These are phyloP conservation scores for Meta bourneti DNA, from an alignment of 2,888 invertebrate species.

Conservation along the genomic window DNA sequence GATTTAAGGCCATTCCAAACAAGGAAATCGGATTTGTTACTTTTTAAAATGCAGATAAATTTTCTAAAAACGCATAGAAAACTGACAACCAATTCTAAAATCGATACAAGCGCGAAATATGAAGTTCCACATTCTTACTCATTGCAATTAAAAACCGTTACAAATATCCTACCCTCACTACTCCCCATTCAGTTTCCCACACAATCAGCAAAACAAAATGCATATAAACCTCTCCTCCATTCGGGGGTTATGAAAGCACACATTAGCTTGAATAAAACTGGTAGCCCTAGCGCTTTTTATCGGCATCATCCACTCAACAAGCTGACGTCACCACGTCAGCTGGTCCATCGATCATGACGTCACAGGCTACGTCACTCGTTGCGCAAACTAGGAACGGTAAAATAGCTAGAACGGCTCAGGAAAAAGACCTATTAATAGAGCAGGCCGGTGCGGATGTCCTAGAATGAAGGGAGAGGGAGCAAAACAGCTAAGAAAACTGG, in stretches of 20 bases:
- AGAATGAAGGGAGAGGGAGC: constrained; percentile 8
- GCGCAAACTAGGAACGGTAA: constrained; percentile 47
- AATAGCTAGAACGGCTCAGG: constrained; percentile 19
- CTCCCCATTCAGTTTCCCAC: neutral
- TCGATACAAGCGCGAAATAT: no score
- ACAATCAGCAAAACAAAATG: neutral
- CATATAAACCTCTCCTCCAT: neutral
- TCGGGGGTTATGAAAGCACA: neutral
- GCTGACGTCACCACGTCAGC: constrained; percentile 72
- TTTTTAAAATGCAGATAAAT: no score
- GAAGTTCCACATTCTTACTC: no score
- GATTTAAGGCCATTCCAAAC: no score
- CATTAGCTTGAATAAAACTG: neutral
- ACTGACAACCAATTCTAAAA: no score
- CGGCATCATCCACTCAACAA: constrained; percentile 33
- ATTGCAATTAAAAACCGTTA: no score
- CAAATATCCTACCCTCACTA: neutral
- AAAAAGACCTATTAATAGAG: constrained; percentile 69
- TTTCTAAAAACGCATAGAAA: no score
- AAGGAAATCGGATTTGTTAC: no score
- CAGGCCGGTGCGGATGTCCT: constrained; percentile 14
- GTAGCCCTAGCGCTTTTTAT: constrained; percentile 18
- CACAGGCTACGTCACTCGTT: constrained; percentile 47
- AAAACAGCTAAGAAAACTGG: constrained; percentile 14
- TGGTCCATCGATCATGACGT: constrained; percentile 74